Base-by-base conservation (phyloP, 2,797 vertebrate species). In the Lateolabrax maculatus region DNA sequence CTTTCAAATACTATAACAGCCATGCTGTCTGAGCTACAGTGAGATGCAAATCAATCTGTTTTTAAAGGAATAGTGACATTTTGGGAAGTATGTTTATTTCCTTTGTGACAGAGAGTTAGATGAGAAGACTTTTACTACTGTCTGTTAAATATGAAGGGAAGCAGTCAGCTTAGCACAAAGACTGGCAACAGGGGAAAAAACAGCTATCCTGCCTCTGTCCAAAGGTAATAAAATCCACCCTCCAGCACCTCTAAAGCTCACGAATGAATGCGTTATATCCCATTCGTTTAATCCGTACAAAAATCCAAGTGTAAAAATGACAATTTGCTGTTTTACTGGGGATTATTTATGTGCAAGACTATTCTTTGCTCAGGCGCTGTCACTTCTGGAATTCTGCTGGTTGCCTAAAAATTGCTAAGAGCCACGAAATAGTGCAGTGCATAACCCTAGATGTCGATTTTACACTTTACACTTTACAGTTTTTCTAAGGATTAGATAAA, bases 41-140 rank as follows among this genome's bases (percentile, higher is more conserved):
- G 60, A 80, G 37, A 75, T 80, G 84, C 79, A 43, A 79, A 79
- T 86, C 69, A 79, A 74, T 70, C 73, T 66, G 74, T 71, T 87
- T 84, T 72, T 51, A 44, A 66, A 36, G 43, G 15, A 49, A 16
- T 15, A 18, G 23, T 64, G 5, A 43, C 46, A 34, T 67, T 62
- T 61, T 44, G 21, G 6, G 16, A 61, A 37, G 27, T 11, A 10
- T 18, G n/a, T 27, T 57, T 55, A 2, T 39, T 53, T 5, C 5
- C 31, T 58, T 61, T 52, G 25, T 63, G 31, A 2, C 21, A 55
- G 11, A 11, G 51, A 36, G 52, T 37, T 13, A 6, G 34, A 34
- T 31, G 15, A 56, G 3, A 31, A 15, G 23, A 39, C 11, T 27
- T 9, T n/a, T 25, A 25, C 53, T 19, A 37, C n/a, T 10, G n/a